A percentile compares a stretch with the other conserved stretches of the same genome.
Conservation (phyloP, 2,113 vertebrate genomes). For the Urocolius indicus region DNA sequence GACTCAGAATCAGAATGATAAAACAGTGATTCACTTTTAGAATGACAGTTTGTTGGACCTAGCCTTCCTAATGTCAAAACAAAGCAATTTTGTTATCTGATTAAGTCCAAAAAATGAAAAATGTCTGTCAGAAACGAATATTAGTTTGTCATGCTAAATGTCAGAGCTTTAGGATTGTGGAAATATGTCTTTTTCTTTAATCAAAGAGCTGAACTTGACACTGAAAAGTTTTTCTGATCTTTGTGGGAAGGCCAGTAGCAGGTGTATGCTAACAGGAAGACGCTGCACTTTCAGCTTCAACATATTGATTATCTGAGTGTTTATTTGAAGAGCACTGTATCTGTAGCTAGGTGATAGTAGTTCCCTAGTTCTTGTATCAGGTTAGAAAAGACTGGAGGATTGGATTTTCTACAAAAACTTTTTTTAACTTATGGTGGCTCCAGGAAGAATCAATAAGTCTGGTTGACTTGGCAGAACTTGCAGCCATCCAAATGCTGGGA, state of each 20-base stretch:
- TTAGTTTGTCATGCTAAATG: background rate
- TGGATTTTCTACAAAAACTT: background rate
- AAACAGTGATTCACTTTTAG: background rate
- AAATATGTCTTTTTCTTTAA: background rate
- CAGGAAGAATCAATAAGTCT: background rate
- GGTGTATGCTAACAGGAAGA: background rate
- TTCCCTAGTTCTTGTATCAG: background rate
- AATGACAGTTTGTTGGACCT: background rate
- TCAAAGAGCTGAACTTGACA: background rate
- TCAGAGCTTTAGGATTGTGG: background rate
- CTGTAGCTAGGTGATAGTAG: background rate
- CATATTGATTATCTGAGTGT: background rate
- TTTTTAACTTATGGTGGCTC: background rate
- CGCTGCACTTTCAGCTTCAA: background rate
- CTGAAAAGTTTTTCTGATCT: background rate
- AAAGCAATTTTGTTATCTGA: background rate
- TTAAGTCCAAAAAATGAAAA: background rate
- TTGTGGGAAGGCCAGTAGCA: background rate
- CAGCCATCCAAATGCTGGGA: background rate
- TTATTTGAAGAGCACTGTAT: background rate
- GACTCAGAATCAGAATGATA: background rate
- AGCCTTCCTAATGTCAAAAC: background rate
- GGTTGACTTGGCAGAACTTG: background rate
- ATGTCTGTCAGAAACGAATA: background rate
- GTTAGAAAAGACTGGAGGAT: background rate